A percentile compares a stretch with the other conserved stretches of the same genome.
These are phyloP conservation scores for Dendrocincla tyrannina DNA, from an alignment of 2,797 vertebrate species.

Conservation along the genomic window DNA sequence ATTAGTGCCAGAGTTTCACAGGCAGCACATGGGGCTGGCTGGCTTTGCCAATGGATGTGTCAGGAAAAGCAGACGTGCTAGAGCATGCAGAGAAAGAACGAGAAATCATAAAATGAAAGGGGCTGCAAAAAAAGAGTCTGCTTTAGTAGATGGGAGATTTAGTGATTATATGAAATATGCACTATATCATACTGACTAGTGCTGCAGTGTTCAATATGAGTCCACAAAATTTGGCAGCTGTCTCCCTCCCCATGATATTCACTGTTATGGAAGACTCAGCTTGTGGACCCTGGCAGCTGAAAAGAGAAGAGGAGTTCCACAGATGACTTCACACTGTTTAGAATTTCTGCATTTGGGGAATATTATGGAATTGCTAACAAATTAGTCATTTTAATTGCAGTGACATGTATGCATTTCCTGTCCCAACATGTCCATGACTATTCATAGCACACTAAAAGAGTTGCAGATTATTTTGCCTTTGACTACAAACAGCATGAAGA, in stretches of 20 bases:
- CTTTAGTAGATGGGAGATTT: background rate
- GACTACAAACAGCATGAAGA: background rate
- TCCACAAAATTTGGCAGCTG: background rate
- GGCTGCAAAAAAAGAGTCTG: background rate
- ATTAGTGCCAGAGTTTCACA: background rate
- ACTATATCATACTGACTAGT: fast-evolving
- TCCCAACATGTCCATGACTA: background rate
- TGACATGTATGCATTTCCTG: constrained; percentile 62
- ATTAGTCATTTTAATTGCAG: constrained; percentile 65
- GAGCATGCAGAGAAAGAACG: background rate
- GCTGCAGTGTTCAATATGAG: background rate
- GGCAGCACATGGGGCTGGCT: background rate
- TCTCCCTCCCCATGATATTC: background rate
- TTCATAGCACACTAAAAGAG: constrained; percentile 18
- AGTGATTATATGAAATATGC: background rate
- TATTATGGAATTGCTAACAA: constrained; percentile 63
- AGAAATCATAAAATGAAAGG: background rate
- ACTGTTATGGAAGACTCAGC: background rate
- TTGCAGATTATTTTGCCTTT: background rate
- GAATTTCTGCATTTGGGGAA: constrained; percentile 70
- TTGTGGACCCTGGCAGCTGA: constrained; percentile 48
- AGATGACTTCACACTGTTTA: constrained; percentile 70
- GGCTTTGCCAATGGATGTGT: background rate
- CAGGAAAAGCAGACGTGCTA: background rate
- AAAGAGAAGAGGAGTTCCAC: constrained; percentile 28